Evolutionary conservation across 2,113 vertebrate species (phyloP).

Genomic region (Mionectes macconnelli): DNA sequence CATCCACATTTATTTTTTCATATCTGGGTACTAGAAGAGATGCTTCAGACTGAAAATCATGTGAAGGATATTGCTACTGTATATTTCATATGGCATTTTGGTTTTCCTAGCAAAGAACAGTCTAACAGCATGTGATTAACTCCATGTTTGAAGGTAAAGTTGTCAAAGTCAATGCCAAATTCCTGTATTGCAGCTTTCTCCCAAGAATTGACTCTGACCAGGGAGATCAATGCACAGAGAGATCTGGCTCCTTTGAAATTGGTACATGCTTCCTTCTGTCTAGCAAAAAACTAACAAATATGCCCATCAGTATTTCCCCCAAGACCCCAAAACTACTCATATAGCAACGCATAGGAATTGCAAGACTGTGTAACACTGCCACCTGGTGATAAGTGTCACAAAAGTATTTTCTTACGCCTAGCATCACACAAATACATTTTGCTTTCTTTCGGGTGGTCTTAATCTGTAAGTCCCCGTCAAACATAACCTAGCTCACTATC

Average conservation of each 20-base stretch:
- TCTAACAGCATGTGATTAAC: neutral
- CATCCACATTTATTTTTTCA: neutral
- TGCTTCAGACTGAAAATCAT: neutral
- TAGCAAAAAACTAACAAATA: neutral
- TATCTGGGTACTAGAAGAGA: neutral
- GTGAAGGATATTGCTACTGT: neutral
- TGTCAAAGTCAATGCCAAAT: neutral
- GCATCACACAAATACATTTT: neutral
- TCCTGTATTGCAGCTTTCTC: neutral
- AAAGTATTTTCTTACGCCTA: neutral
- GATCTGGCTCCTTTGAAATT: neutral
- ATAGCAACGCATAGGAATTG: rapidly evolving
- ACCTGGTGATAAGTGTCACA: neutral
- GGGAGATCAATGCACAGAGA: neutral
- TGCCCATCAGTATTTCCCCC: neutral
- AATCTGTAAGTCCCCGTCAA: neutral
- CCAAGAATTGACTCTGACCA: neutral
- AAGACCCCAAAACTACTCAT: neutral
- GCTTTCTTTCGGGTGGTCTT: neutral
- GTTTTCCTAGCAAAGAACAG: neutral
- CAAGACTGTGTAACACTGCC: constrained; percentile 55
- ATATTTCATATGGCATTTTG: neutral
- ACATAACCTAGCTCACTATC: neutral
- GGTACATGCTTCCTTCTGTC: neutral
- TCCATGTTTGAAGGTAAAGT: neutral